These are phyloP conservation scores for Brienomyrus longianalis DNA, from an alignment of 2,113 vertebrate species.

Conservation along the genomic window DNA sequence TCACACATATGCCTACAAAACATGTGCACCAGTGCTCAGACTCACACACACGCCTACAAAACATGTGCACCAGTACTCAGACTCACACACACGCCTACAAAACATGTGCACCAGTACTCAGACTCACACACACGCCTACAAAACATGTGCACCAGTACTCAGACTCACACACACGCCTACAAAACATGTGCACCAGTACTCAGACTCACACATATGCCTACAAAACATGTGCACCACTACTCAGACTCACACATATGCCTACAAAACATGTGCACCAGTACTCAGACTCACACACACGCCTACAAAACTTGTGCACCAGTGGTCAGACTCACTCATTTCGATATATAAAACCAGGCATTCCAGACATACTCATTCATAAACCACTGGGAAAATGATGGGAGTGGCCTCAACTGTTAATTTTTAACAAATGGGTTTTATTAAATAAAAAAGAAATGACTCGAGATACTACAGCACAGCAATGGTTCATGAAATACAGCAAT, in stretches of 20 bases:
- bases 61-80: too few relatives aligned
- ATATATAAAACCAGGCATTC: not conserved
- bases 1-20: not conserved
- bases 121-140: too few relatives aligned
- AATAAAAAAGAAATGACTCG: not conserved
- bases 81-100: too few relatives aligned
- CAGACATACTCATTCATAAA: not conserved
- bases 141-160: too few relatives aligned
- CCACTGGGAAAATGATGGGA: not conserved
- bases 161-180: too few relatives aligned
- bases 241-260: too few relatives aligned
- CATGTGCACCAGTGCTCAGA: not conserved
- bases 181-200: not conserved
- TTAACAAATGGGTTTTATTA: constrained; percentile 3
- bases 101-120: too few relatives aligned
- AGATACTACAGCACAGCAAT: not conserved
- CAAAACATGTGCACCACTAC: not conserved
- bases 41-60: not conserved
- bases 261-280: too few relatives aligned
- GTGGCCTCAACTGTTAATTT: not conserved
- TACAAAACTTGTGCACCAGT: too few relatives aligned
- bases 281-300: too few relatives aligned
- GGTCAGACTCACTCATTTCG: not conserved
- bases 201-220: not conserved
- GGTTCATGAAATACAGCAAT: not conserved